These are phyloP conservation scores for Busseola fusca DNA, from an alignment of 2,888 invertebrate species.

Conservation along the genomic window DNA sequence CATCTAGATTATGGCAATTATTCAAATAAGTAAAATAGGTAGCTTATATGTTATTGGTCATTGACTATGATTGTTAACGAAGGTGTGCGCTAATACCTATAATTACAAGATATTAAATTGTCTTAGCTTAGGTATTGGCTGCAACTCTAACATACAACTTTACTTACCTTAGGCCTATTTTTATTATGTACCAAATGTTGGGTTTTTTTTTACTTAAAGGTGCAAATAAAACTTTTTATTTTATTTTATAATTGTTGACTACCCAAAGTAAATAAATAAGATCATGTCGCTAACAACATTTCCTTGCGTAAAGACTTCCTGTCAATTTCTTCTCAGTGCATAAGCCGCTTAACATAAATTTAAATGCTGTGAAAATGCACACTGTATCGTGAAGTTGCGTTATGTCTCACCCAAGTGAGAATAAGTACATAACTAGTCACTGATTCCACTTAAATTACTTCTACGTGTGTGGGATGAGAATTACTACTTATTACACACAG, in stretches of 20 bases:
- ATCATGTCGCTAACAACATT: constrained; percentile 1
- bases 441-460: constrained; percentile 33
- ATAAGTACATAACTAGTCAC: constrained; percentile 11
- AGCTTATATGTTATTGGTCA: no score
- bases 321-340: constrained; percentile 14
- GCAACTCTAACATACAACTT: no score
- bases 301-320: constrained; percentile 41
- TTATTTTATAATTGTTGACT: neutral
- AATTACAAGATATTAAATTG: no score
- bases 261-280: neutral
- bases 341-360: constrained; percentile 25
- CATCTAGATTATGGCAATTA: no score
- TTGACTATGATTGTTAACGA: no score
- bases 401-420: constrained; percentile 33
- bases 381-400: constrained; percentile 9
- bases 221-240: no score
- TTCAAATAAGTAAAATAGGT: no score
- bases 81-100: no score
- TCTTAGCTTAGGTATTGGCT: no score
- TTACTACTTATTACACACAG: constrained; percentile 13
- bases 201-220: no score
- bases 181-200: no score
- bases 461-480: constrained; percentile 35
- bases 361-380: constrained; percentile 43
- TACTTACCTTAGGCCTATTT: no score